These are phyloP conservation scores for Villa cingulata DNA, from an alignment of 2,888 invertebrate species.

Conservation along the genomic window DNA sequence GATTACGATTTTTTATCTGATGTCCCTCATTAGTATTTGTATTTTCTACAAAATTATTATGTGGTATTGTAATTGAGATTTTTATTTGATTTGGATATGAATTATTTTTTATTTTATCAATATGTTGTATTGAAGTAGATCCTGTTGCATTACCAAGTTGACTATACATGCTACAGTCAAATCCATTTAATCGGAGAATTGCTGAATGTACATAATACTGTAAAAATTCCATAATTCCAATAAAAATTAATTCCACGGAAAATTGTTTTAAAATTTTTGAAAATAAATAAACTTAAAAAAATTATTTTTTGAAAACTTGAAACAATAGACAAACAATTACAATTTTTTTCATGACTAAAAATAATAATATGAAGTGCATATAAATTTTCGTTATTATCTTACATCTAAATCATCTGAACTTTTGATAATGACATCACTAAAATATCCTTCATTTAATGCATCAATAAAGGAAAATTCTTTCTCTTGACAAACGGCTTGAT, in stretches of 20 bases:
- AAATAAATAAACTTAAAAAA: too few species aligned
- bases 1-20: constrained; percentile 18
- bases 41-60: background rate
- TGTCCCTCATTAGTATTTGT: background rate
- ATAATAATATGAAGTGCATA: background rate
- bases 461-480: constrained; percentile 48
- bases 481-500: constrained; percentile 37
- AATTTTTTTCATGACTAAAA: background rate
- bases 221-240: too few species aligned
- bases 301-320: background rate
- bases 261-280: too few species aligned
- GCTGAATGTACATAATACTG: constrained; percentile 44
- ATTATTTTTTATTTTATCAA: constrained; percentile 1
- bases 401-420: constrained; percentile 25
- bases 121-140: background rate
- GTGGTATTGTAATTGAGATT: constrained; percentile 22
- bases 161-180: constrained; percentile 42
- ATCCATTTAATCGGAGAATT: constrained; percentile 42
- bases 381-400: constrained; percentile 3
- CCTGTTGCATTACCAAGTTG: constrained; percentile 7
- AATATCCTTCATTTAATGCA: constrained; percentile 50
- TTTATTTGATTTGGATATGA: constrained; percentile 19
- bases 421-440: constrained; percentile 40
- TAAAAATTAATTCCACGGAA: too few species aligned
- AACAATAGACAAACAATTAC: constrained; percentile 1